A percentile compares a stretch with the other conserved stretches of the same genome.
phyloP scores from a whole-genome alignment of 2,113 vertebrate species.

The Emydocephalus ijimae region DNA sequence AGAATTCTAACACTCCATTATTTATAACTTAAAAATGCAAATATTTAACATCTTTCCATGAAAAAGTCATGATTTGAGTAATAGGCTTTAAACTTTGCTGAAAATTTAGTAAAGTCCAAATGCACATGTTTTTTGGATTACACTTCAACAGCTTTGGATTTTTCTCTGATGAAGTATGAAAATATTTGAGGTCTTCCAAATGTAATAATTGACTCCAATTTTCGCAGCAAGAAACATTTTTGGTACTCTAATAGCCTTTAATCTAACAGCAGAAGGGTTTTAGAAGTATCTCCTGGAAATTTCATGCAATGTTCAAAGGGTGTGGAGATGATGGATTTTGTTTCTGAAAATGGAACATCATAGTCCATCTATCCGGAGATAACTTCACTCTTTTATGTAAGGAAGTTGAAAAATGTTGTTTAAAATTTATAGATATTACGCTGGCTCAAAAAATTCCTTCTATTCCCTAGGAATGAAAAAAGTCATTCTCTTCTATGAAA shows the following conservation, averaged over 20 bases:
- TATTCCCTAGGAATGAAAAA: background rate
- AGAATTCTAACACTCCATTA: background rate
- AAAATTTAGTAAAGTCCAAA: background rate
- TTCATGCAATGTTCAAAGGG: background rate
- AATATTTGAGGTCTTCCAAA: background rate
- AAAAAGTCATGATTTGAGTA: background rate
- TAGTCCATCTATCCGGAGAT: background rate
- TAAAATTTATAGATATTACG: background rate
- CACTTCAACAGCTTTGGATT: background rate
- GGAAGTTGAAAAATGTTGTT: background rate
- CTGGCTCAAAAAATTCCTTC: background rate
- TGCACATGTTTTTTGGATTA: background rate
- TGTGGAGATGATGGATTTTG: background rate
- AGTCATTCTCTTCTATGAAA: background rate
- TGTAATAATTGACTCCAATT: background rate
- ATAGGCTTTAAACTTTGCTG: background rate
- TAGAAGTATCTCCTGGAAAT: background rate
- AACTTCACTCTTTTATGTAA: background rate
- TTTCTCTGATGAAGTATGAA: background rate
- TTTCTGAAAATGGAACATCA: background rate
- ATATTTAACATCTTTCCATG: background rate
- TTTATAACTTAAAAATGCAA: background rate
- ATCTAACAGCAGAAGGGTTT: background rate
- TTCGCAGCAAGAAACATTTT: background rate
- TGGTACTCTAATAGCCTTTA: background rate